Evolutionary conservation across 2,113 vertebrate species (phyloP).

Genomic region (Corythaeola cristata): DNA sequence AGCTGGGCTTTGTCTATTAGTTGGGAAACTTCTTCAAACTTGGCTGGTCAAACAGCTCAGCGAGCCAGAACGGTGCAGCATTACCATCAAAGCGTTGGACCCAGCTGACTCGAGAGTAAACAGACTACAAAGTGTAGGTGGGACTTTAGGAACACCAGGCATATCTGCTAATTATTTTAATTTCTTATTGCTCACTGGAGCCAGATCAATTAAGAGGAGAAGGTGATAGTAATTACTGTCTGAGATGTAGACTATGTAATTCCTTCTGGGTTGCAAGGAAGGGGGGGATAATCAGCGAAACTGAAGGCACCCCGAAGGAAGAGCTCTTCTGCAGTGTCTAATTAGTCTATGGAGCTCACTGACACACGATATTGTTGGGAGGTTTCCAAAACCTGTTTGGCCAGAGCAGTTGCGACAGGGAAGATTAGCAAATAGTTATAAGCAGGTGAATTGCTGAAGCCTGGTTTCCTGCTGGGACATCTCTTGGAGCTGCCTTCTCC

Average conservation of each 20-base stretch:
- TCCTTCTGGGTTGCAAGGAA: conserved; percentile 39
- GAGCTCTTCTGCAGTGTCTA: conserved; percentile 14
- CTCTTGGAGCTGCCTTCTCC: background rate
- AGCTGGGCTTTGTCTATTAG: background rate
- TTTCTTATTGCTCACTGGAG: conserved; percentile 55
- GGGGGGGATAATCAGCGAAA: background rate
- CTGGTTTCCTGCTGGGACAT: background rate
- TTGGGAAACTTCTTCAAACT: background rate
- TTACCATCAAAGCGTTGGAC: background rate
- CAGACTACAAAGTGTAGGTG: conserved; percentile 9
- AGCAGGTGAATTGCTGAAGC: background rate
- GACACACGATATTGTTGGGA: background rate
- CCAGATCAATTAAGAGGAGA: conserved; percentile 51
- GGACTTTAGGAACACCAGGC: background rate
- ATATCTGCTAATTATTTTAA: conserved; percentile 64
- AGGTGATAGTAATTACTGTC: conserved; percentile 62
- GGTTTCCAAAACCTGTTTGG: conserved; percentile 20
- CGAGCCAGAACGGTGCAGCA: background rate
- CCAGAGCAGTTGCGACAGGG: background rate
- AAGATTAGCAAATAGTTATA: background rate
- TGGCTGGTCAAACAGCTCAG: fast-evolving
- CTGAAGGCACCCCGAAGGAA: background rate
- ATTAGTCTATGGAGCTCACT: conserved; percentile 28
- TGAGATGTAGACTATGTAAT: conserved; percentile 29
- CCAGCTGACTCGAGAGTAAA: background rate